Base-by-base conservation (phyloP, 2,888 invertebrate genomes). In the Volucella inanis region DNA sequence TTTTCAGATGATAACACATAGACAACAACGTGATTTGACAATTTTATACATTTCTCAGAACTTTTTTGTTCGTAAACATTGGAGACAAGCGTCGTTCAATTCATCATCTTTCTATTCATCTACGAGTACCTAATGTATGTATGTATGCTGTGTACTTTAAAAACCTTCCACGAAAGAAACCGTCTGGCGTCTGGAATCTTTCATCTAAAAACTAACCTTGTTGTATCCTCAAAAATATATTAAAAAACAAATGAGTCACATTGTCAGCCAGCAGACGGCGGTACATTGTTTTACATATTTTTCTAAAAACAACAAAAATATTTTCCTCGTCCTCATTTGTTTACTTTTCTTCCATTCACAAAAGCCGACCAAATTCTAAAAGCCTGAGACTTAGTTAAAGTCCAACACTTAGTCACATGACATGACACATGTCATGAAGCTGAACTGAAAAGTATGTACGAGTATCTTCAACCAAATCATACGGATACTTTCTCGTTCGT, bases 371-470 rank as follows among this genome's bases (percentile, higher is more conserved):
- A 6, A 31, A 6, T 6, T 31, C 31, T 31, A 31, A 31, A 31
- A 31, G 31, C 4, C 31, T 6, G 31, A 70, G 22, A 71, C 59
- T 80, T 65, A 76, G 64, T 12, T 41, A 71, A 52, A 38, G 71
- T 82, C 76, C 70, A 71, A 82, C 39, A 62, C 71, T 55, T 57
- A 57, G 52, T 45, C 76, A 71, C n/a, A 65, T 82, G 81, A 71
- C n/a, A 65, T 82, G 81, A 82, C 81, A 82, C 64, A 77, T 77
- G 81, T 76, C 76, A 65, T 6, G 18, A 41, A 39, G 45, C 18
- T 38, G 39, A 65, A 70, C 41, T 39, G 47, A 59, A 65, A 82
- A 22, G 18, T 22, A 22, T 2, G 18, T 2, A 2, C 2, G 77
- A 45, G 31, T 54, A 12, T 52, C 43, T 1, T 12, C 41, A 57